Conservation (phyloP, 2,888 invertebrate species). For the Macrophya alboannulata region DNA sequence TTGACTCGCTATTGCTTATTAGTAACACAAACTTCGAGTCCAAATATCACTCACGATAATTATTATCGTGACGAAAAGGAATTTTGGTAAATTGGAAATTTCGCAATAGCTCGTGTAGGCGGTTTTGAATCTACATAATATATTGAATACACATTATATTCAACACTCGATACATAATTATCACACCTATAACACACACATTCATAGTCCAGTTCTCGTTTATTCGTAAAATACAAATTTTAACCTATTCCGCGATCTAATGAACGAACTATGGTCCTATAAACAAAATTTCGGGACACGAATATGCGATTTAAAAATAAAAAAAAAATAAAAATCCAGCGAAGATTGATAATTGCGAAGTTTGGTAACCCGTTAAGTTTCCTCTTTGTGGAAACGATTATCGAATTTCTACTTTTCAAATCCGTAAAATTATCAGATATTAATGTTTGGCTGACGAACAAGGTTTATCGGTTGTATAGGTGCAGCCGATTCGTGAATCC, state of each 20-base stretch:
- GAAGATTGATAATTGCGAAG: no score
- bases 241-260: not conserved
- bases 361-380: no score
- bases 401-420: no score
- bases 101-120: not conserved
- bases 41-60: not conserved
- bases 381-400: no score
- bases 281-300: no score
- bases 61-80: not conserved
- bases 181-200: not conserved
- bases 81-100: not conserved
- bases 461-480: no score
- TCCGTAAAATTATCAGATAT: no score
- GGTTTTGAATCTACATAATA: not conserved
- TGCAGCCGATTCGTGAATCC: not conserved
- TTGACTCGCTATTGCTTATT: not conserved
- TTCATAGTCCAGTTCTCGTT: not conserved
- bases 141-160: not conserved
- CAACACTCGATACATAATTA: not conserved
- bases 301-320: no score
- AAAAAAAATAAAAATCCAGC: no score
- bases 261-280: not conserved
- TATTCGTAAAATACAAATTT: not conserved
- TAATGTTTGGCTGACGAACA: no score
- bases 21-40: slow-evolving; percentile 25